These are phyloP conservation scores for Cacatua alba DNA, from an alignment of 2,113 vertebrate species.

Conservation along the genomic window DNA sequence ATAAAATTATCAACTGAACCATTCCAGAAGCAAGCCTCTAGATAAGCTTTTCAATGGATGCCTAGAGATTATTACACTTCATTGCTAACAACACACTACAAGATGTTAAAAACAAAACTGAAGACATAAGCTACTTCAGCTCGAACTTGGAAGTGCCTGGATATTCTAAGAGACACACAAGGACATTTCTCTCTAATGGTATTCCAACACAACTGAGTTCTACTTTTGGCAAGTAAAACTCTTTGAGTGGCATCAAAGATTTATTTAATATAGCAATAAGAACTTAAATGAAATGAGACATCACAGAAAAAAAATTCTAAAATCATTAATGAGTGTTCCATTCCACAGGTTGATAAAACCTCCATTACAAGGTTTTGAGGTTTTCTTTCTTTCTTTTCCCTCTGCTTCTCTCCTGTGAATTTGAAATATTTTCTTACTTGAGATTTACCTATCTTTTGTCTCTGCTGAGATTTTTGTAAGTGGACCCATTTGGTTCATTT, in stretches of 20 bases:
- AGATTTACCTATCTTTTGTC: not conserved
- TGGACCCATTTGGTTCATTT: not conserved
- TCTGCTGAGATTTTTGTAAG: not conserved
- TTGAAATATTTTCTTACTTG: not conserved
- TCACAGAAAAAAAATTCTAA: not conserved
- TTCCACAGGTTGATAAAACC: not conserved
- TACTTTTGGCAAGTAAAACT: not conserved
- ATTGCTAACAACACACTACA: not conserved
- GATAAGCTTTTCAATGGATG: not conserved
- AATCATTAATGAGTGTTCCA: not conserved
- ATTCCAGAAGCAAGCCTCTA: not conserved
- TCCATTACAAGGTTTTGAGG: not conserved
- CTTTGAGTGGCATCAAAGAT: not conserved
- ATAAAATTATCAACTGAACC: not conserved
- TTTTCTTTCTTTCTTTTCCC: not conserved
- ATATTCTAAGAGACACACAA: not conserved
- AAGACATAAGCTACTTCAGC: not conserved
- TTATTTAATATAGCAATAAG: not conserved
- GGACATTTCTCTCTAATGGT: not conserved
- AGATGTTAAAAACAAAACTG: not conserved
- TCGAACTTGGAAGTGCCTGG: not conserved
- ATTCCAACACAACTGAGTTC: not conserved
- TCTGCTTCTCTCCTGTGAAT: not conserved
- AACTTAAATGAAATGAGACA: not conserved
- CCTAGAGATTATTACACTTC: not conserved